Conservation (phyloP, 2,797 vertebrate species). For the Sebastes vulpes region DNA sequence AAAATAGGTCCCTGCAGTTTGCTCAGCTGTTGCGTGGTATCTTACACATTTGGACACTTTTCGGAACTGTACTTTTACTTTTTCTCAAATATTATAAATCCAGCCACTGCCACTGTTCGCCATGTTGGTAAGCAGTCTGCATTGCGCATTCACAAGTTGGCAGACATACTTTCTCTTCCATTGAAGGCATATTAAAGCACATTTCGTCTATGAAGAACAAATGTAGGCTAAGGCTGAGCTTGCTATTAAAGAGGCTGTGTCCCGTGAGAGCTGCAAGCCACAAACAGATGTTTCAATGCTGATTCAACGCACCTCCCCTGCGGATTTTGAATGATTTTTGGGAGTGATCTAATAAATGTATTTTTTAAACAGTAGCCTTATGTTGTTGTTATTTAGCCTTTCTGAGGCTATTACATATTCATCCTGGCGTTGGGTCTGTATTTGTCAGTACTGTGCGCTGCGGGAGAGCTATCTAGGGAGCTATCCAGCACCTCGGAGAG, state of each 20-base stretch:
- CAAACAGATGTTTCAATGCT: not conserved
- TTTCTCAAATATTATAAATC: too few species aligned
- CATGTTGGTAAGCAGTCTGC: too few species aligned
- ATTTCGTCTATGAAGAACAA: not conserved
- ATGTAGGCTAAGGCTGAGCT: not conserved
- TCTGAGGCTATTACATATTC: not conserved
- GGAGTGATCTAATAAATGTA: not conserved
- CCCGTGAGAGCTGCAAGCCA: not conserved
- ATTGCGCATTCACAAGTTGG: too few species aligned
- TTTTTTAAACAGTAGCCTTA: not conserved
- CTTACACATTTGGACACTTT: too few species aligned
- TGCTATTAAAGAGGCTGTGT: not conserved
- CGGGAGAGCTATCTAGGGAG: not conserved
- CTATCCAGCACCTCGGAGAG: not conserved
- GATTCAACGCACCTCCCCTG: not conserved
- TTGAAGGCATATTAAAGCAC: not conserved
- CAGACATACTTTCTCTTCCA: not conserved
- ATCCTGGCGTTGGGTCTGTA: not conserved
- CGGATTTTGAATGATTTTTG: not conserved
- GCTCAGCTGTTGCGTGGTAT: rapidly evolving
- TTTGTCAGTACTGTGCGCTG: not conserved
- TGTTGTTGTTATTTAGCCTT: not conserved
- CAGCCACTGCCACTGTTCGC: too few species aligned
- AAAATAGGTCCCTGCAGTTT: not conserved
- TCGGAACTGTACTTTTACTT: too few species aligned